Evolutionary conservation across 2,888 invertebrate genomes (phyloP).

Genomic region (Aricia artaxerxes): DNA sequence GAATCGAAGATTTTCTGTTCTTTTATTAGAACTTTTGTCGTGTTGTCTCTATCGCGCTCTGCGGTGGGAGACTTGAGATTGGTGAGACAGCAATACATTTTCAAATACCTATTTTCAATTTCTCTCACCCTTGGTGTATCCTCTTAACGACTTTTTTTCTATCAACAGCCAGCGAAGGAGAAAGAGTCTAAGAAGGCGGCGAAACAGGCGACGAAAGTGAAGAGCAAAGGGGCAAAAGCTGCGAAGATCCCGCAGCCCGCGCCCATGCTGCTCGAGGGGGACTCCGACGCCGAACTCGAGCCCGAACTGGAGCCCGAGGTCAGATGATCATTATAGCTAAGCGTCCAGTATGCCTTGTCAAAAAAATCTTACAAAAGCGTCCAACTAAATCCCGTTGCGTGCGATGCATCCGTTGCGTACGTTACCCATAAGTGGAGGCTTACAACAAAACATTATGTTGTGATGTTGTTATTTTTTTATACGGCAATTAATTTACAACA

Average conservation of each 20-base stretch:
- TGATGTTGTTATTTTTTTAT: too few species aligned
- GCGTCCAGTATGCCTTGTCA: not conserved
- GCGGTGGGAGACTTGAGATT: too few species aligned
- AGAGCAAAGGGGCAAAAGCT: conserved; percentile 52
- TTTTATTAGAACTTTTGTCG: too few species aligned
- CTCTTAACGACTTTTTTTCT: not conserved
- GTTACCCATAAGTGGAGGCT: too few species aligned
- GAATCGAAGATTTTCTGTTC: too few species aligned
- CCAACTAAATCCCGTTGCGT: not conserved
- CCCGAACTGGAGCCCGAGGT: conserved; percentile 52
- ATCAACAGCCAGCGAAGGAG: conserved; percentile 56
- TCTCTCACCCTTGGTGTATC: too few species aligned
- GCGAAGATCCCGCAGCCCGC: conserved; percentile 67
- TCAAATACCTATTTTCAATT: too few species aligned
- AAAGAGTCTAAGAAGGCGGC: conserved; percentile 78
- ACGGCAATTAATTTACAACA: too few species aligned
- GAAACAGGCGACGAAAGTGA: conserved; percentile 66
- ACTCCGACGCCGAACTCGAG: conserved; percentile 58
- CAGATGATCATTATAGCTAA: not conserved
- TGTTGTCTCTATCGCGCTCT: too few species aligned
- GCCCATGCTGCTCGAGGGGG: conserved; percentile 67
- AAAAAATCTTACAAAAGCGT: not conserved
- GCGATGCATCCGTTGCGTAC: too few species aligned
- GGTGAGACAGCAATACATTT: too few species aligned
- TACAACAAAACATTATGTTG: too few species aligned